phyloP scores from a whole-genome alignment of 2,113 vertebrate genomes.

The Pyxicephalus adspersus region DNA sequence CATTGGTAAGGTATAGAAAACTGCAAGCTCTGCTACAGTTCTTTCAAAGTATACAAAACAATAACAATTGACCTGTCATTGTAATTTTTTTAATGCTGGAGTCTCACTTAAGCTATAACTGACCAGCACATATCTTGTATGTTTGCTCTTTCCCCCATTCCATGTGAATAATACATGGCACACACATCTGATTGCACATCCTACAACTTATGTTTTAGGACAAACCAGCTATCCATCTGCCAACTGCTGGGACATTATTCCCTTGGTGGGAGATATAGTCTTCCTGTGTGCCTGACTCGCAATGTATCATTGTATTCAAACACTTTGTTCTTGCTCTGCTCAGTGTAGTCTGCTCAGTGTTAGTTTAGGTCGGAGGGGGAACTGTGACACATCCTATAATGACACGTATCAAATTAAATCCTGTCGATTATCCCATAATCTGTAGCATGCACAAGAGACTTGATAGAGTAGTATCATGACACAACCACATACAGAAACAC shows the following conservation, averaged over 20 bases:
- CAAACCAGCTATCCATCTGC: slow-evolving; percentile 13
- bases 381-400: slow-evolving; percentile 28
- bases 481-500: background rate
- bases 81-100: too few relatives aligned
- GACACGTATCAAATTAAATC: slow-evolving; percentile 25
- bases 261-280: background rate
- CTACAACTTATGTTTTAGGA: background rate
- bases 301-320: slow-evolving; percentile 15
- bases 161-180: background rate
- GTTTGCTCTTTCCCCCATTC: background rate
- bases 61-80: too few relatives aligned
- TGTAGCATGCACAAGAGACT: background rate
- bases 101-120: background rate
- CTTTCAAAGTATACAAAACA: too few relatives aligned
- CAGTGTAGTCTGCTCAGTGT: slow-evolving; percentile 19
- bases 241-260: slow-evolving; percentile 5
- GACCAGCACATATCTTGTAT: background rate
- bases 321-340: slow-evolving; percentile 11
- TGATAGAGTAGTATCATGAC: background rate
- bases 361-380: background rate
- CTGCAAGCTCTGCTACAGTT: too few relatives aligned
- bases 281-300: slow-evolving; percentile 21
- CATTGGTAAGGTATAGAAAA: too few relatives aligned
- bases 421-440: slow-evolving; percentile 23
- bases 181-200: background rate